Evolutionary conservation across 2,113 vertebrate species (phyloP).

Genomic region (Philantomba maxwellii): DNA sequence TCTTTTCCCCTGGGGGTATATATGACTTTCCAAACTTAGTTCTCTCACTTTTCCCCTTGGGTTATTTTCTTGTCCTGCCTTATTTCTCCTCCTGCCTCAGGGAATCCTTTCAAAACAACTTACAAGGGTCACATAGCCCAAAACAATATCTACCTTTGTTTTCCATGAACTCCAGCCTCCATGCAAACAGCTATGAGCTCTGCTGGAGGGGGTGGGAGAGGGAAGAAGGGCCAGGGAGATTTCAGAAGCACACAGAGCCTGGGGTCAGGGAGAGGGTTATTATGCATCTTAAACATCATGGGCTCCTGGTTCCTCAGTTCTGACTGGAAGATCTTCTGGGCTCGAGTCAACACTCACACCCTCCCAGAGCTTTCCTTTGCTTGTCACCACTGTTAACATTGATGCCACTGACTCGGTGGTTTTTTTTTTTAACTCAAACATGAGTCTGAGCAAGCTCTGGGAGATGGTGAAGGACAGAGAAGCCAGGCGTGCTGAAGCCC

Average conservation of each 20-base stretch:
- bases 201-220: background rate
- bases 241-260: background rate
- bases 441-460: background rate
- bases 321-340: background rate
- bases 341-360: background rate
- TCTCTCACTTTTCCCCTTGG: background rate
- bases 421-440: background rate
- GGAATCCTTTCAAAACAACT: constrained; percentile 22
- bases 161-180: background rate
- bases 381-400: background rate
- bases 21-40: background rate
- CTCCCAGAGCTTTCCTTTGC: background rate
- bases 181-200: background rate
- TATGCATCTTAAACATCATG: rapidly evolving
- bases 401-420: background rate
- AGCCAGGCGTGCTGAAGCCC: background rate
- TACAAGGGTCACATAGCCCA: background rate
- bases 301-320: background rate
- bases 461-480: background rate
- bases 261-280: background rate
- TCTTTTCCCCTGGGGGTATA: background rate
- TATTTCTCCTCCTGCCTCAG: background rate
- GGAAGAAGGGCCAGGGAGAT: background rate
- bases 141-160: constrained; percentile 49
- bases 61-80: constrained; percentile 40